phyloP scores from a whole-genome alignment of 2,888 invertebrate genomes.

The Heliconius charithonia region DNA sequence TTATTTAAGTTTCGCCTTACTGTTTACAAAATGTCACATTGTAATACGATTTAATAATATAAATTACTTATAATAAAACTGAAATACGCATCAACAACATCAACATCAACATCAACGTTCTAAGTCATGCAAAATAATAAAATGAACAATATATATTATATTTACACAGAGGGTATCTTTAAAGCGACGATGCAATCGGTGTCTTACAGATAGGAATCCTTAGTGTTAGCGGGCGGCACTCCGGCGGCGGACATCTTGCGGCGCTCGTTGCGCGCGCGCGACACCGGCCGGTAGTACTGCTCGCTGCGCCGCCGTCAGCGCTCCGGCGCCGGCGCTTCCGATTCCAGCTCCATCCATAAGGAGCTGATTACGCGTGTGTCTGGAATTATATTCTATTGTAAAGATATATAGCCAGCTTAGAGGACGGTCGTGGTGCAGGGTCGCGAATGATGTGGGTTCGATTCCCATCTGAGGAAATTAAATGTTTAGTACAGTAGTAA shows the following conservation, averaged over 20 bases:
- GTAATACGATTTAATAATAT: no score
- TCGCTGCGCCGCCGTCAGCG: conserved; percentile 82
- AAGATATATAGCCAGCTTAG: not conserved
- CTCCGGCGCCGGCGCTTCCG: conserved; percentile 71
- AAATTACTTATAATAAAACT: no score
- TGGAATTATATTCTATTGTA: conserved; percentile 45
- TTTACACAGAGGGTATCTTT: conserved; percentile 17
- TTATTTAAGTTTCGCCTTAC: not conserved
- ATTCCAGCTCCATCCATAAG: conserved; percentile 78
- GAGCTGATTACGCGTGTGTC: conserved; percentile 73
- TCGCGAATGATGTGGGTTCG: no score
- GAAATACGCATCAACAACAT: no score
- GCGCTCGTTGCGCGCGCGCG: conserved; percentile 73
- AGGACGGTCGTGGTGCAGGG: no score
- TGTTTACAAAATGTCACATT: not conserved
- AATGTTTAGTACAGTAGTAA: no score
- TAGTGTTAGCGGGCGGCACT: conserved; percentile 71
- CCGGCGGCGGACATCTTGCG: conserved; percentile 80
- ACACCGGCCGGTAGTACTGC: conserved; percentile 80
- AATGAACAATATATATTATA: not conserved
- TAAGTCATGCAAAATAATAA: not conserved
- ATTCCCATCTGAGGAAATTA: no score
- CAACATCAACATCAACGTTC: no score
- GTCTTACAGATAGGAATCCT: conserved; percentile 49
- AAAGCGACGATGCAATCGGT: conserved; percentile 4